A percentile compares a stretch with the other conserved stretches of the same genome.
These are phyloP conservation scores for Drosophila eohydei DNA, from an alignment of 2,888 invertebrate genomes.

Conservation along the genomic window DNA sequence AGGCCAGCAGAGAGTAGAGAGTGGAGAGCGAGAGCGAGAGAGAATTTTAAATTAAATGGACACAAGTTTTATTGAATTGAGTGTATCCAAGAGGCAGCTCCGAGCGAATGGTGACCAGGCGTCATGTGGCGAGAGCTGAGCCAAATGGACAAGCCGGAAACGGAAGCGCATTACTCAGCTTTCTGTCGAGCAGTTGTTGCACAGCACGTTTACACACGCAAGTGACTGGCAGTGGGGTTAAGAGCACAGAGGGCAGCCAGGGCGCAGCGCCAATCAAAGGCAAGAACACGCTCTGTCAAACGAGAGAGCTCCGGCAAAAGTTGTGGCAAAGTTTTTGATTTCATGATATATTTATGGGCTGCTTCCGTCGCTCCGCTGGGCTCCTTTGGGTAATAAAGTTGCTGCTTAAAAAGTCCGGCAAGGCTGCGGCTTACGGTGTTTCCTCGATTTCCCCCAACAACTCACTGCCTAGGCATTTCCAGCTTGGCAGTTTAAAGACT, in stretches of 20 bases:
- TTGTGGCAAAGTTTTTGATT: slow-evolving; percentile 79
- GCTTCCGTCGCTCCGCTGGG: slow-evolving; percentile 45
- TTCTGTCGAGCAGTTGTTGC: slow-evolving; percentile 19
- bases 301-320: slow-evolving; percentile 49
- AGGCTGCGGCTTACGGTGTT: slow-evolving; percentile 27
- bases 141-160: slow-evolving; percentile 53
- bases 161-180: slow-evolving; percentile 74
- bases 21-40: slow-evolving; percentile 25
- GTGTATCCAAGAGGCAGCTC: slow-evolving; percentile 28
- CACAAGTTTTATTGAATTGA: slow-evolving; percentile 81
- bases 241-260: slow-evolving; percentile 5
- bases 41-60: slow-evolving; percentile 81
- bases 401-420: slow-evolving; percentile 43
- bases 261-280: slow-evolving; percentile 62
- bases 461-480: not conserved
- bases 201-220: slow-evolving; percentile 69
- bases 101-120: slow-evolving; percentile 16
- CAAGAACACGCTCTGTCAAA: slow-evolving; percentile 51
- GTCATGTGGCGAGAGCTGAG: slow-evolving; percentile 27
- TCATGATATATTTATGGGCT: slow-evolving; percentile 80
- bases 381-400: slow-evolving; percentile 76
- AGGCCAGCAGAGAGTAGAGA: slow-evolving; percentile 15
- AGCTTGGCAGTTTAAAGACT: not conserved
- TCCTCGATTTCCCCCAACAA: not conserved
- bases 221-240: slow-evolving; percentile 19